Conservation (phyloP, 1,140 invertebrate species). For the Melanaphis sacchari region DNA sequence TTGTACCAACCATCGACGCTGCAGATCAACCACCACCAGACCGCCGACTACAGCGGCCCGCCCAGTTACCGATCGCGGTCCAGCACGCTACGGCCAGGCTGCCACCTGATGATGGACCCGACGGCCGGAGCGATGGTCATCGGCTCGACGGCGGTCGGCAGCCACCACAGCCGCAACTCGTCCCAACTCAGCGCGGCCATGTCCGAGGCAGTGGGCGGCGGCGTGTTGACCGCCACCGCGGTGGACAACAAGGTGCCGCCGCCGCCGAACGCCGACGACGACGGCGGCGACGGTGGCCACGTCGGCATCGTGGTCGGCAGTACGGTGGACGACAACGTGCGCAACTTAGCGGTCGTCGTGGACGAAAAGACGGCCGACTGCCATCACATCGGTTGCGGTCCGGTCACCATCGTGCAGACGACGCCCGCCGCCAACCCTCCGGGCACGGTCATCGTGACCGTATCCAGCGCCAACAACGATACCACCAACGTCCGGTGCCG, state of each 20-base stretch:
- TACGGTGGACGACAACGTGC: conserved; percentile 26
- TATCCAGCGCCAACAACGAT: conserved; percentile 65
- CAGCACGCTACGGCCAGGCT: conserved; percentile 61
- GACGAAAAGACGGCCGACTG: neutral
- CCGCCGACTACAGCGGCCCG: conserved; percentile 66
- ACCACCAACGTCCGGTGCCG: conserved; percentile 58
- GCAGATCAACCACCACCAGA: conserved; percentile 6
- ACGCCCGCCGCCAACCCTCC: conserved; percentile 68
- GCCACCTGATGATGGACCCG: conserved; percentile 59
- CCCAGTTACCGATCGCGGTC: conserved; percentile 69
- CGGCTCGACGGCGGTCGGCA: conserved; percentile 32
- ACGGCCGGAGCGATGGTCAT: conserved; percentile 57
- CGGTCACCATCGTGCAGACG: conserved; percentile 63
- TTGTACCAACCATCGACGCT: conserved; percentile 9
- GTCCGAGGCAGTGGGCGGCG: conserved; percentile 60
- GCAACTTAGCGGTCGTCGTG: neutral
- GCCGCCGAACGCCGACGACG: conserved; percentile 50
- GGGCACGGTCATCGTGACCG: conserved; percentile 65
- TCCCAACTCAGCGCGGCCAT: conserved; percentile 62
- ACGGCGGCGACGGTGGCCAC: conserved; percentile 61
- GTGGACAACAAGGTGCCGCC: conserved; percentile 43
- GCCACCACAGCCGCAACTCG: conserved; percentile 63
- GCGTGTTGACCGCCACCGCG: conserved; percentile 41
- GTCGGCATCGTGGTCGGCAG: neutral
- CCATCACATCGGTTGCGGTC: conserved; percentile 26